A percentile compares a stretch with the other conserved stretches of the same genome.
Evolutionary conservation across 2,113 vertebrate genomes (phyloP).

Genomic region (Vireo altiloquus): DNA sequence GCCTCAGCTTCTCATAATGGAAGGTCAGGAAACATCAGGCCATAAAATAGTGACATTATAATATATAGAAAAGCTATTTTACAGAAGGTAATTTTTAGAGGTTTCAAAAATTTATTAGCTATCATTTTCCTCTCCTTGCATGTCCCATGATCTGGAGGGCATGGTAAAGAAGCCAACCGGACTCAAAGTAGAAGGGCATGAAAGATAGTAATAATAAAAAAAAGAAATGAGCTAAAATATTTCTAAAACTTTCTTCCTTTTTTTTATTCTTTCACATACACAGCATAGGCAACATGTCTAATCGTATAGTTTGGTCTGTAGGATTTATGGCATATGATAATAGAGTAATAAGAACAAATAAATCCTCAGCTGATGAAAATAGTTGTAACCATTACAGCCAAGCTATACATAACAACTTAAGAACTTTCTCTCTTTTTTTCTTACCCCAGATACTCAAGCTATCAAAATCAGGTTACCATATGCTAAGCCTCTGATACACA

Average conservation of each 20-base stretch:
- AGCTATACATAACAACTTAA: background rate
- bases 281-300: background rate
- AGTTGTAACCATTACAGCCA: background rate
- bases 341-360: background rate
- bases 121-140: background rate
- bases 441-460: background rate
- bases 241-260: background rate
- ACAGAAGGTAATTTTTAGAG: constrained; percentile 52
- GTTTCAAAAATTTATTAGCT: constrained; percentile 52
- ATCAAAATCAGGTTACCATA: background rate
- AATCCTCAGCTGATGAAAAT: background rate
- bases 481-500: background rate
- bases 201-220: constrained; percentile 16
- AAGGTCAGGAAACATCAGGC: constrained; percentile 37
- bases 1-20: background rate
- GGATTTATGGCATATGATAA: background rate
- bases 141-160: background rate
- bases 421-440: background rate
- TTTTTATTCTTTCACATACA: background rate
- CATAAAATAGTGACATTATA: constrained; percentile 45
- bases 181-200: background rate
- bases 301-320: background rate
- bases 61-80: constrained; percentile 54
- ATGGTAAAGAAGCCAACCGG: background rate
- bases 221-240: background rate